Evolutionary conservation across 2,113 vertebrate species (phyloP).

Genomic region (Numida meleagris): DNA sequence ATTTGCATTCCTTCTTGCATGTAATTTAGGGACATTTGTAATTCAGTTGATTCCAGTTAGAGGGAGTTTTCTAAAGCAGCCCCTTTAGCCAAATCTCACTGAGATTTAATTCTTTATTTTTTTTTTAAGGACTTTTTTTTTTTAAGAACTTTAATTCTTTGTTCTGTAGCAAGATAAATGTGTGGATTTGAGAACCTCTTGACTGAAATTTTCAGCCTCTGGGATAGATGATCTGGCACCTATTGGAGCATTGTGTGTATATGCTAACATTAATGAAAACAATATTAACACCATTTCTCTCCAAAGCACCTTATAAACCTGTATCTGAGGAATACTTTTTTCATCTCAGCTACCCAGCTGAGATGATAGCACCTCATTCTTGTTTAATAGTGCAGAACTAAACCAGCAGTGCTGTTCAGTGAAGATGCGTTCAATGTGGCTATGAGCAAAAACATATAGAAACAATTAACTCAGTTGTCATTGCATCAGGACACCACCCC

Average conservation of each 20-base stretch:
- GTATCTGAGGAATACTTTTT: neutral
- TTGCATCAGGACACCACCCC: neutral
- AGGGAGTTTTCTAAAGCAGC: neutral
- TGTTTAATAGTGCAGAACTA: slow-evolving; percentile 8
- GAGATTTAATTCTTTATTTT: neutral
- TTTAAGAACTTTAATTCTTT: neutral
- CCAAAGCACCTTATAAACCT: neutral
- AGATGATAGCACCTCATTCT: neutral
- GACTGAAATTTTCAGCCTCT: neutral
- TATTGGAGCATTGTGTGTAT: neutral
- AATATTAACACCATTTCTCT: neutral
- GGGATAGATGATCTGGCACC: neutral
- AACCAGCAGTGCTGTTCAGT: neutral
- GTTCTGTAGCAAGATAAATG: neutral
- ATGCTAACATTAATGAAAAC: neutral
- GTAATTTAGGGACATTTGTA: neutral
- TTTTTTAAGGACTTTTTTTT: too few species aligned
- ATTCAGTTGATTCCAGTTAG: neutral
- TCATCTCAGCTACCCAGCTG: neutral
- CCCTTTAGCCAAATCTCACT: neutral
- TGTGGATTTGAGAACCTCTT: neutral
- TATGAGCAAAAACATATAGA: neutral
- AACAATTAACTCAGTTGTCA: neutral
- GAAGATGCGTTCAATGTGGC: neutral
- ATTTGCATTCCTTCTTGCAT: neutral